A percentile compares a stretch with the other conserved stretches of the same genome.
These are phyloP conservation scores for Neogobius melanostomus DNA, from an alignment of 2,113 vertebrate species.

Conservation along the genomic window DNA sequence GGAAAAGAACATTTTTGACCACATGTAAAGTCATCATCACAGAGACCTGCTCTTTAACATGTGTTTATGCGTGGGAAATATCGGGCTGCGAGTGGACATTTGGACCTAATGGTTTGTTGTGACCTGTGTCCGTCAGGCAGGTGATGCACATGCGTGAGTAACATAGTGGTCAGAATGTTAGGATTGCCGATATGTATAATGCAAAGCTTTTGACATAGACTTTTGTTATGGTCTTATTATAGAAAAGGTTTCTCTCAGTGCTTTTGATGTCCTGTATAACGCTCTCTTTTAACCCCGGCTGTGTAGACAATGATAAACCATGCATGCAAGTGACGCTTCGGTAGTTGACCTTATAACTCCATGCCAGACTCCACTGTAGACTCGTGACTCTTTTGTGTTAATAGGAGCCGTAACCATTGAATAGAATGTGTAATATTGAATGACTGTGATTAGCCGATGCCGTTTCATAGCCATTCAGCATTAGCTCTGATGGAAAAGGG, in stretches of 20 bases:
- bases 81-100: too few relatives aligned
- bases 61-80: too few relatives aligned
- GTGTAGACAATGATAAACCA: conserved; percentile 64
- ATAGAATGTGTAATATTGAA: conserved; percentile 59
- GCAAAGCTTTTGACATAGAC: conserved; percentile 64
- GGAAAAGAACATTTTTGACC: background rate
- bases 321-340: conserved; percentile 76
- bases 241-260: conserved; percentile 56
- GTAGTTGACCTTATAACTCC: conserved; percentile 59
- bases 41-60: too few relatives aligned
- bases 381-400: conserved; percentile 72
- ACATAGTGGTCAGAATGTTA: background rate
- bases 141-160: background rate
- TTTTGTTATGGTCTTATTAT: conserved; percentile 60
- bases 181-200: conserved; percentile 31
- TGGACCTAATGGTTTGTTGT: background rate
- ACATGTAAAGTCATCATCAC: background rate
- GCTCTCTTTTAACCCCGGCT: conserved; percentile 59
- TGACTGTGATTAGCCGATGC: conserved; percentile 42
- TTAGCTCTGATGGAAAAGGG: conserved; percentile 39
- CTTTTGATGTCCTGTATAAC: conserved; percentile 62
- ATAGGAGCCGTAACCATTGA: conserved; percentile 65
- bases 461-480: conserved; percentile 40
- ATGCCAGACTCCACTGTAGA: conserved; percentile 62
- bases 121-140: background rate